phyloP scores from a whole-genome alignment of 2,113 vertebrate species.

The Perca flavescens region DNA sequence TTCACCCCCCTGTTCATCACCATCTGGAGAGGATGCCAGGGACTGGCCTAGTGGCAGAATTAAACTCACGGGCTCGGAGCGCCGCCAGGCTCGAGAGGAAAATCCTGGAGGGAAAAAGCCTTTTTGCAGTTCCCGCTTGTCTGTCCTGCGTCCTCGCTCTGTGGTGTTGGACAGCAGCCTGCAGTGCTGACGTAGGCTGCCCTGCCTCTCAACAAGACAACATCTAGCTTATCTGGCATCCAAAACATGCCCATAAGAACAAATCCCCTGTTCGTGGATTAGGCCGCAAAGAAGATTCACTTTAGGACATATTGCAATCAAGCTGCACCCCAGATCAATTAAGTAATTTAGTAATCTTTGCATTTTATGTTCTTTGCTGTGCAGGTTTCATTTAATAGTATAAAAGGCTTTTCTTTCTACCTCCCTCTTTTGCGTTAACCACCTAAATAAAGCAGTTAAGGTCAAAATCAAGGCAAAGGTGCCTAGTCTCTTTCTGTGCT shows the following conservation, averaged over 20 bases:
- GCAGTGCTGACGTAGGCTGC: constrained; percentile 67
- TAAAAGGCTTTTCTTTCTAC: background rate
- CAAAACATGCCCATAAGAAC: constrained; percentile 52
- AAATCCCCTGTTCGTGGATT: constrained; percentile 53
- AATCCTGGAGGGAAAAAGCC: constrained; percentile 75
- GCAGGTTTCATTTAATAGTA: constrained; percentile 17
- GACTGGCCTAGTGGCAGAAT: constrained; percentile 75
- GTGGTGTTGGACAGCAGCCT: constrained; percentile 67
- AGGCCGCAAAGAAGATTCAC: constrained; percentile 25
- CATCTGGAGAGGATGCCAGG: constrained; percentile 85
- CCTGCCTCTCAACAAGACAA: constrained; percentile 72
- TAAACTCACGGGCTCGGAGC: constrained; percentile 64
- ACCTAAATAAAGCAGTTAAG: constrained; percentile 54
- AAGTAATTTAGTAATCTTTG: constrained; percentile 23
- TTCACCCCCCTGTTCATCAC: constrained; percentile 70
- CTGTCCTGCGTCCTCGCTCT: constrained; percentile 67
- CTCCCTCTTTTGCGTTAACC: background rate
- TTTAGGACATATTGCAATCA: background rate
- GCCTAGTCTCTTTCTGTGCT: constrained; percentile 41
- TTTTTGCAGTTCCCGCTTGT: constrained; percentile 69
- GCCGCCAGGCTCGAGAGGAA: constrained; percentile 75
- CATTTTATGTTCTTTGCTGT: background rate
- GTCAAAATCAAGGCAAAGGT: constrained; percentile 42
- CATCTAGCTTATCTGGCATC: constrained; percentile 68
- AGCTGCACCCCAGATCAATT: constrained; percentile 27